Percentiles rank a stretch among this genome's conserved stretches.
These are phyloP conservation scores for Cheilosia pagana DNA, from an alignment of 2,888 invertebrate genomes.

Conservation along the genomic window DNA sequence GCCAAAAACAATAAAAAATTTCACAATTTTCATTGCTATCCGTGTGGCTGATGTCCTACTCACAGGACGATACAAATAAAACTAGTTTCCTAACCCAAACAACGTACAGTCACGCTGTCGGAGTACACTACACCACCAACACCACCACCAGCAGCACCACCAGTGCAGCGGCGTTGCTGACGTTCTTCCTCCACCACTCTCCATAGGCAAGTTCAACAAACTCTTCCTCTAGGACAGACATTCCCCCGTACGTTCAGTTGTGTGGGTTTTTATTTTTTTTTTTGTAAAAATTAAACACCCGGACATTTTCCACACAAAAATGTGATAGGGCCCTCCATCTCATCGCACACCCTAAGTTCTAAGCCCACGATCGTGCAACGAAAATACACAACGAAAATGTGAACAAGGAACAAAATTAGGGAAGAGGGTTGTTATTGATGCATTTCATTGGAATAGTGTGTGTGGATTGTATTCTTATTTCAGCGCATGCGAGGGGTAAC, in stretches of 20 bases:
- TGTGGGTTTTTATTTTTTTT: conserved; percentile 15
- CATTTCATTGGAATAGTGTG: conserved; percentile 62
- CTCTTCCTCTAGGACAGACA: conserved; percentile 64
- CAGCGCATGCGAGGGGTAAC: conserved; percentile 70
- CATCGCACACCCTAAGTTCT: conserved; percentile 59
- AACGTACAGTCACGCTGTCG: conserved; percentile 67
- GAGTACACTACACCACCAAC: conserved; percentile 37
- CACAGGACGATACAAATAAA: conserved; percentile 61
- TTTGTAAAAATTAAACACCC: conserved; percentile 62
- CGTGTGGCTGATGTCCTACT: conserved; percentile 46
- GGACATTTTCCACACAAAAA: conserved; percentile 64
- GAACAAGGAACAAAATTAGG: conserved; percentile 23
- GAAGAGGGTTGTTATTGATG: conserved; percentile 74
- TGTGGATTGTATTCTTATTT: conserved; percentile 25
- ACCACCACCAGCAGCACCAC: conserved; percentile 38
- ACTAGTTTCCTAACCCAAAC: conserved; percentile 52
- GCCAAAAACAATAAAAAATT: conserved; percentile 41
- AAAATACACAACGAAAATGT: conserved; percentile 45
- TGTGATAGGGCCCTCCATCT: conserved; percentile 15
- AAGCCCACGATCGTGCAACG: conserved; percentile 32
- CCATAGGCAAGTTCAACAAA: conserved; percentile 70
- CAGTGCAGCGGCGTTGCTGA: conserved; percentile 3
- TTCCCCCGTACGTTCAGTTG: conserved; percentile 42
- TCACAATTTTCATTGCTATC: conserved; percentile 25
- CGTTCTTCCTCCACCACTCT: conserved; percentile 20